Base-by-base conservation (phyloP, 1,140 invertebrate genomes). In the Drosophila pandora region DNA sequence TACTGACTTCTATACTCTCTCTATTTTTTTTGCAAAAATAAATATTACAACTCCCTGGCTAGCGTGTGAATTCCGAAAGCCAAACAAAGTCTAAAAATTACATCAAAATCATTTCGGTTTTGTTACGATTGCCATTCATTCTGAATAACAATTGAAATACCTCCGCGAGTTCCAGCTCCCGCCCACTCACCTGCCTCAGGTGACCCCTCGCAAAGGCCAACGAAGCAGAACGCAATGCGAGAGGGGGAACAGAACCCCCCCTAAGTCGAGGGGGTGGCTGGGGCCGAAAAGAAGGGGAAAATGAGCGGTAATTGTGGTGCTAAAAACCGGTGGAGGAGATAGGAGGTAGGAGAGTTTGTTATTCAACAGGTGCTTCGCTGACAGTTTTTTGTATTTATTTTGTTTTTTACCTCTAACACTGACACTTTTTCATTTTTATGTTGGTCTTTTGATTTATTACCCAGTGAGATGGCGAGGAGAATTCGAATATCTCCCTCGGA, bases 141-240 rank as follows among this genome's bases (percentile, higher is more conserved):
- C 65, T 49, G 47, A 69, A 56, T 39, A 56, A 48, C 50, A 56
- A 56, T 69, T 48, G 63, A 69, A 69, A 68, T 48, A 21, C 10
- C 65, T 37, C 45, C 23, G 23, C 21, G 55, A 68, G 7, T 43
- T 13, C 41, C 34, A 37, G 64, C 64, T 68, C 25, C 61, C 61
- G 30, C 43, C 32, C 12, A 10, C 28, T 62, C 49, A 68, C 41
- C 62, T 22, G 21, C 13, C 23, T 37, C 49, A 23, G 41, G 30
- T 54, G 62, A 68, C 49, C 65, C 41, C 61, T 63, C 62, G 59
- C 39, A 63, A 47, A 13, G 61, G 57, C 48, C 50, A 84, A 50
- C 80, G 57, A 85, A 74, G 80, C 73, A 81, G 62, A 84, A 84
- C 76, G 50, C 54, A 65, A 63, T 63, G 48, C 69, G 48, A 73